A percentile compares a stretch with the other conserved stretches of the same genome.
Evolutionary conservation across 2,797 vertebrate genomes (phyloP).

Genomic region (Sebastes hubbsi): DNA sequence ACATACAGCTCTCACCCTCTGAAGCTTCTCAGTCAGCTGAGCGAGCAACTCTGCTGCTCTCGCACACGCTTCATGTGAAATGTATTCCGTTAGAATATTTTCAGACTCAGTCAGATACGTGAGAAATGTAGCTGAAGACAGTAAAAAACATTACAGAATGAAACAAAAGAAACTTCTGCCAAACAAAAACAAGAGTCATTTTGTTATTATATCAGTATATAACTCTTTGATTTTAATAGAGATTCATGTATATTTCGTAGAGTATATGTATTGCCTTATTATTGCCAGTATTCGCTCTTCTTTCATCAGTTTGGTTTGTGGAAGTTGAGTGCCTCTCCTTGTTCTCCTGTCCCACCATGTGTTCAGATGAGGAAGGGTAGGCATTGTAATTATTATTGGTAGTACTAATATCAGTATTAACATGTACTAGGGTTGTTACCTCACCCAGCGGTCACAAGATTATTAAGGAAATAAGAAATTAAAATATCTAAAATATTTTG

Average conservation of each 20-base stretch:
- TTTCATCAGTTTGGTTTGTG: neutral
- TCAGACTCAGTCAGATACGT: neutral
- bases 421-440: neutral
- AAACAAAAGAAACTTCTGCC: neutral
- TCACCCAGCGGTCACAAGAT: neutral
- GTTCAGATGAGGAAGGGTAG: constrained; percentile 41
- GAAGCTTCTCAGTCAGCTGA: neutral
- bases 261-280: neutral
- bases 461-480: neutral
- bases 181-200: neutral
- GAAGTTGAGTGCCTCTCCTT: neutral
- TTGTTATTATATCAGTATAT: neutral
- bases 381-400: neutral
- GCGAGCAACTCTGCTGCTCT: neutral
- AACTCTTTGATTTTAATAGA: neutral
- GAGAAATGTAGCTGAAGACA: neutral
- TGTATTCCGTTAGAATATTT: neutral
- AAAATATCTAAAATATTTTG: neutral
- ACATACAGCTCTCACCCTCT: neutral
- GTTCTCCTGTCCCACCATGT: constrained; percentile 52
- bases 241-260: neutral
- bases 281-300: neutral
- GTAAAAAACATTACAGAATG: no score
- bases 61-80: neutral
- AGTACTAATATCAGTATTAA: neutral